These are phyloP conservation scores for Ataeniobius toweri DNA, from an alignment of 2,797 vertebrate genomes.

Conservation along the genomic window DNA sequence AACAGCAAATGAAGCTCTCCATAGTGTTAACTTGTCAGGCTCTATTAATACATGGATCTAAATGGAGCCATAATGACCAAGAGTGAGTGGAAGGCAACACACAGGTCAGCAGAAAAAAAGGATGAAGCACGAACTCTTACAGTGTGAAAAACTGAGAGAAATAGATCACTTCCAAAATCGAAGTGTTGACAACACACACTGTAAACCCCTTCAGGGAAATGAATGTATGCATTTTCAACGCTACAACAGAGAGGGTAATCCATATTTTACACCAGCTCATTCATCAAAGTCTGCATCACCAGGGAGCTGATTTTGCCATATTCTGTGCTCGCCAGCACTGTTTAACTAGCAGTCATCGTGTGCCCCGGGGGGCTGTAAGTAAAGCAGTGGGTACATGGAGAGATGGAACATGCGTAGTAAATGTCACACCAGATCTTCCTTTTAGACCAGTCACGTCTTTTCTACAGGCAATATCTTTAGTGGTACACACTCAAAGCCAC, in stretches of 20 bases:
- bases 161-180: slow-evolving; percentile 9
- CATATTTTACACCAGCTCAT: slow-evolving; percentile 60
- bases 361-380: slow-evolving; percentile 45
- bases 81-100: background rate
- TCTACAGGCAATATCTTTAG: slow-evolving; percentile 40
- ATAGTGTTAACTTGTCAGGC: background rate
- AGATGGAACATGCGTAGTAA: slow-evolving; percentile 57
- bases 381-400: slow-evolving; percentile 51
- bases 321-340: slow-evolving; percentile 45
- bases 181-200: slow-evolving; percentile 10
- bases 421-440: slow-evolving; percentile 44
- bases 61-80: background rate
- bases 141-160: background rate
- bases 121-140: slow-evolving; percentile 3
- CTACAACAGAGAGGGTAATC: slow-evolving; percentile 59
- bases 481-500: slow-evolving; percentile 37
- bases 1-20: background rate
- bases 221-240: slow-evolving; percentile 41
- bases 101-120: slow-evolving; percentile 4
- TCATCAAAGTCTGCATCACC: slow-evolving; percentile 63
- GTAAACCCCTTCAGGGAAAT: slow-evolving; percentile 32
- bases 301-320: slow-evolving; percentile 58
- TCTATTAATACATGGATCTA: background rate
- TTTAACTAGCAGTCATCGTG: slow-evolving; percentile 53
- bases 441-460: slow-evolving; percentile 37